These are phyloP conservation scores for Netelia inedita DNA, from an alignment of 2,888 invertebrate genomes.

Conservation along the genomic window DNA sequence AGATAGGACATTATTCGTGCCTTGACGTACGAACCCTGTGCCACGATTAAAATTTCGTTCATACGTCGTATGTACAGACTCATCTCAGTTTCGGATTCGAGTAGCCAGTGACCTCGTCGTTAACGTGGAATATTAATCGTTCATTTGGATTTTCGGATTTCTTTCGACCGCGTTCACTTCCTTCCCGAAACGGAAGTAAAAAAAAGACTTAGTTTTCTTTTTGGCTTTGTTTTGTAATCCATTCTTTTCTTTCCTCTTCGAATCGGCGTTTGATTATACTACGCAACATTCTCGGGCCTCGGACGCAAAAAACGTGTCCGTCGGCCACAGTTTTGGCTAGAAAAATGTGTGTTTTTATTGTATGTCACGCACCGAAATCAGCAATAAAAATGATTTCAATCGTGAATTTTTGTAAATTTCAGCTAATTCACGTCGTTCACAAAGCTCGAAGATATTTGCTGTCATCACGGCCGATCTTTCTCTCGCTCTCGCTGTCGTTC, in stretches of 20 bases:
- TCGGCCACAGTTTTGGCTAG: conserved; percentile 78
- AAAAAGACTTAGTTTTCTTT: conserved; percentile 72
- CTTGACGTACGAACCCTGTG: conserved; percentile 78
- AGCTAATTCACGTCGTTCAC: conserved; percentile 71
- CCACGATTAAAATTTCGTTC: conserved; percentile 70
- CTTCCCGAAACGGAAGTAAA: conserved; percentile 74
- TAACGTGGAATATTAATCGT: neutral
- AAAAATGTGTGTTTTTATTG: conserved; percentile 78
- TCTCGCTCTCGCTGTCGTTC: conserved; percentile 35
- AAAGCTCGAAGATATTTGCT: conserved; percentile 73
- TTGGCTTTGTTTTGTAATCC: neutral
- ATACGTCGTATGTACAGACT: conserved; percentile 70
- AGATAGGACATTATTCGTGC: conserved; percentile 77
- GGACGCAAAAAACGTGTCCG: conserved; percentile 75
- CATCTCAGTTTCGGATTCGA: conserved; percentile 73
- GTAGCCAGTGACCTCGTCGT: neutral
- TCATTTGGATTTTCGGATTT: neutral
- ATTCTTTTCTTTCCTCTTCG: conserved; percentile 64
- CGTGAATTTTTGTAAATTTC: conserved; percentile 61
- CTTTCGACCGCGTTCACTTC: neutral
- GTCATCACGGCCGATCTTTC: conserved; percentile 39
- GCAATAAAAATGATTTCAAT: conserved; percentile 81
- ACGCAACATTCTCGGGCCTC: conserved; percentile 81
- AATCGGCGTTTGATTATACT: conserved; percentile 83
- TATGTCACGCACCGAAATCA: conserved; percentile 82